Percentiles rank a stretch among this genome's conserved stretches.
These are phyloP conservation scores for Zaprionus taronus DNA, from an alignment of 1,140 invertebrate genomes.

Conservation along the genomic window DNA sequence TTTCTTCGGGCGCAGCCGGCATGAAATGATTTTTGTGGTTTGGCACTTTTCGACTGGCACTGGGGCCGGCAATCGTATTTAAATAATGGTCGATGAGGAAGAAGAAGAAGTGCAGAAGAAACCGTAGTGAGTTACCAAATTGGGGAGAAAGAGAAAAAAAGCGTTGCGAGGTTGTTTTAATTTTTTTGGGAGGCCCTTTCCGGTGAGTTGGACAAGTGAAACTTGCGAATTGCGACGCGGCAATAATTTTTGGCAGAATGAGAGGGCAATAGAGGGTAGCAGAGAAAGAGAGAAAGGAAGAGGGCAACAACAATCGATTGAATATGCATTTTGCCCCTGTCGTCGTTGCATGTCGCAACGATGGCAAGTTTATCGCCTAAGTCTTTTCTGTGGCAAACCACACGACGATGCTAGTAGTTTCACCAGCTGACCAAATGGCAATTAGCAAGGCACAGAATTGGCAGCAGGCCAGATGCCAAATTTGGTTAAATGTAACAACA, in stretches of 20 bases:
- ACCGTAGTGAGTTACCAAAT: slow-evolving; percentile 58
- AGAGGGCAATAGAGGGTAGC: not conserved
- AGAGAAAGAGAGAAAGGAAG: not conserved
- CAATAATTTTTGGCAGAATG: slow-evolving; percentile 27
- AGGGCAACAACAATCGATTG: slow-evolving; percentile 18
- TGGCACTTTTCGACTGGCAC: slow-evolving; percentile 15
- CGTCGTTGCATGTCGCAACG: slow-evolving; percentile 12
- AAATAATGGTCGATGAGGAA: slow-evolving; percentile 11
- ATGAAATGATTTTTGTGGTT: slow-evolving; percentile 39
- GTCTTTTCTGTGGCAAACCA: slow-evolving; percentile 50
- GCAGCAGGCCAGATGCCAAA: slow-evolving; percentile 56
- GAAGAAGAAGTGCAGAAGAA: slow-evolving; percentile 28
- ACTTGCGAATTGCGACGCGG: slow-evolving; percentile 33
- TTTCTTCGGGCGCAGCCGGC: slow-evolving; percentile 61
- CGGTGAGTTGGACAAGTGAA: slow-evolving; percentile 58
- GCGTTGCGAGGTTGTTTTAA: not conserved
- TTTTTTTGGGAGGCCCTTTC: slow-evolving; percentile 48
- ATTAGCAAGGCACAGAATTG: slow-evolving; percentile 58
- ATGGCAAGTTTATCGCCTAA: slow-evolving; percentile 47
- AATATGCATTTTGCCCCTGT: slow-evolving; percentile 26
- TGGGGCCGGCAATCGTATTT: slow-evolving; percentile 34
- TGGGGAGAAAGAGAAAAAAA: slow-evolving; percentile 27
- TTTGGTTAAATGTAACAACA: slow-evolving; percentile 82
- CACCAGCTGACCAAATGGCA: slow-evolving; percentile 65
- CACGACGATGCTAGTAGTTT: slow-evolving; percentile 56